Evolutionary conservation across 2,797 vertebrate genomes (phyloP), one percentile per base, ranked within the genome.

Genomic region (Cirrhinus mrigala): DNA sequence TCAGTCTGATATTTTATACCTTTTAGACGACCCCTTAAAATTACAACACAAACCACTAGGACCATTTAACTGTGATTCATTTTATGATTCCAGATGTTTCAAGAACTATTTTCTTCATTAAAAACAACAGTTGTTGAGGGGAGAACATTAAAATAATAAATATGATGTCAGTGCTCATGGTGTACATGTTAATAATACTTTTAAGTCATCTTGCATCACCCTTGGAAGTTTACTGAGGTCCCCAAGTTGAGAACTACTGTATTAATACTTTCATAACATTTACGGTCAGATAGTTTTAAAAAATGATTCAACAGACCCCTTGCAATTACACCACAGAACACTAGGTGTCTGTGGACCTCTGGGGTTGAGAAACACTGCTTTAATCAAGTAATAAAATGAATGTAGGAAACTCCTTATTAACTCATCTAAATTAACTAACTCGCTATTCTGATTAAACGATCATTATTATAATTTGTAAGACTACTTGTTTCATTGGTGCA

Each of bases 391-490:
- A 44, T 60, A 27, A 24, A 78, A 62, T 6, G 15, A 62, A 27
- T 46, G n/a, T 46, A 18, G 15, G 40, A 79, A 46, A 48, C n/a
- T 64, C 24, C 37, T 48, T 29, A 64, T 64, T 48, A 62, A 24
- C 37, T 62, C 24, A 56, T 70, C 48, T 40, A 56, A 81, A 81
- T 81, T 48, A 54, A 50, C 80, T 48, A 54, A 50, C 80, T 81
- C 46, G 64, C 60, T 60, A 56, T 70, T 69, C 37, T 80, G 84
- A 86, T 86, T 84, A 81, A 77, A 27, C 74, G 78, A 71, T 86
- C 37, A 84, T 86, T 75, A 27, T 71, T 56, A 50, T 3, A 64
- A 71, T 60, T 77, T 56, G 50, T 62, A 66, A 40, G 22, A 37
- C 44, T 37, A 20, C 75, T 77, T 58, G 9, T 69, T 52, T 54